Evolutionary conservation across 1,140 invertebrate genomes (phyloP).

Genomic region (Bathynomus jamesi): DNA sequence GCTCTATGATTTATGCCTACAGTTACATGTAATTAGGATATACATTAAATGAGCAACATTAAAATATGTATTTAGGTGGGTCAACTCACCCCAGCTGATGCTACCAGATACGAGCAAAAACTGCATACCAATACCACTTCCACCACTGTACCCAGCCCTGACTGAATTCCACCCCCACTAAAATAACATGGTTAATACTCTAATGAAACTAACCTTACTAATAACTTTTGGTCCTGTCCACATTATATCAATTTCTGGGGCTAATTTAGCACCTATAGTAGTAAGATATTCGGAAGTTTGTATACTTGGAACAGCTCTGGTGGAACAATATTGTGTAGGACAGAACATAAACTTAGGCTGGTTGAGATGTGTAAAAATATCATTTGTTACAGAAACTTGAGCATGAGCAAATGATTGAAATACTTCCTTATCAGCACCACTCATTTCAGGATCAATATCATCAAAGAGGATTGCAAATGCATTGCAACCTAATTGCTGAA

Average conservation of each 20-base stretch:
- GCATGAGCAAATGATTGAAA: slow-evolving; percentile 97
- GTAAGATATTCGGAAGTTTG: slow-evolving; percentile 86
- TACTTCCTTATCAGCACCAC: slow-evolving; percentile 89
- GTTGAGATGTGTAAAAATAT: slow-evolving; percentile 84
- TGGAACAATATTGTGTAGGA: slow-evolving; percentile 95
- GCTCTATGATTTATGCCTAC: too few relatives aligned
- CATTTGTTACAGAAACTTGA: slow-evolving; percentile 94
- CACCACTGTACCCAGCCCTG: too few relatives aligned
- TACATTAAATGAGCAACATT: too few relatives aligned
- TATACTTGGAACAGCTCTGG: slow-evolving; percentile 78
- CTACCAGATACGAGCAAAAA: too few relatives aligned
- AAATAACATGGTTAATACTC: background rate
- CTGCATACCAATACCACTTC: too few relatives aligned
- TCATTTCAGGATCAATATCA: slow-evolving; percentile 96
- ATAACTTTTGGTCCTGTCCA: slow-evolving; percentile 38
- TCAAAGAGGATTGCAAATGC: slow-evolving; percentile 96
- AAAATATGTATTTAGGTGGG: too few relatives aligned
- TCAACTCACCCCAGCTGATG: too few relatives aligned
- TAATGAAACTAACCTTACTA: slow-evolving; percentile 24
- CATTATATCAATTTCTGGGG: slow-evolving; percentile 69
- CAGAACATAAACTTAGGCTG: slow-evolving; percentile 89
- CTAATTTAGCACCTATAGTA: slow-evolving; percentile 88
- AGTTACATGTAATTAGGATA: too few relatives aligned
- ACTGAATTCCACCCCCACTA: too few relatives aligned
- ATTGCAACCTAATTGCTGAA: slow-evolving; percentile 85